Conservation (phyloP, 2,113 vertebrate genomes). For the Probosciger aterrimus region DNA sequence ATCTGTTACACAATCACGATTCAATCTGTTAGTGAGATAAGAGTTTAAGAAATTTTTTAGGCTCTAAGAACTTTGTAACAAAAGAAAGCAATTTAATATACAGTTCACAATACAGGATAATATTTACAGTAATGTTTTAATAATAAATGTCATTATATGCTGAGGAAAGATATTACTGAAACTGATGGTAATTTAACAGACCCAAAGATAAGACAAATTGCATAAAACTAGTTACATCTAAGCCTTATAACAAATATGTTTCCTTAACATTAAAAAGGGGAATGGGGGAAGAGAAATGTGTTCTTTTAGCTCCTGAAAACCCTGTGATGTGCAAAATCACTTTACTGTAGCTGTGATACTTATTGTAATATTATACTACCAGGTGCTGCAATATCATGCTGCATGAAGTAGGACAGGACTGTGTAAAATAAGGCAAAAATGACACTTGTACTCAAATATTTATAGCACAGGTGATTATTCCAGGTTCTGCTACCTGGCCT, state of each 20-base stretch:
- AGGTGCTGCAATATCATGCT: background rate
- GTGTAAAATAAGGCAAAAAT: background rate
- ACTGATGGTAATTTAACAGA: background rate
- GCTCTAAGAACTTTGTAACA: conserved; percentile 5
- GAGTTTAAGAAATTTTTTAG: conserved; percentile 12
- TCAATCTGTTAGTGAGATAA: conserved; percentile 50
- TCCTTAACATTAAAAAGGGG: background rate
- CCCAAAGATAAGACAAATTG: background rate
- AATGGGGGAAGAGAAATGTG: background rate
- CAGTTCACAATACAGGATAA: background rate
- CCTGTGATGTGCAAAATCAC: background rate
- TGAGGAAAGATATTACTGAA: background rate
- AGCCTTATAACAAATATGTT: background rate
- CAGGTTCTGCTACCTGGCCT: background rate
- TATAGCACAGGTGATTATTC: background rate
- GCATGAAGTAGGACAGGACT: background rate
- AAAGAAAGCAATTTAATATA: background rate
- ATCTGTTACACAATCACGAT: conserved; percentile 43
- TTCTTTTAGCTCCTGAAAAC: background rate
- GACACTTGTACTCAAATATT: background rate
- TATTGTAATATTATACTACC: background rate
- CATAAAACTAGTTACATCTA: background rate
- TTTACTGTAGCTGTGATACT: background rate
- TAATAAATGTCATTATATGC: background rate
- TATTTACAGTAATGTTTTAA: conserved; percentile 1